Evolutionary conservation across 1,140 invertebrate genomes (phyloP).

Genomic region (Diprion similis): DNA sequence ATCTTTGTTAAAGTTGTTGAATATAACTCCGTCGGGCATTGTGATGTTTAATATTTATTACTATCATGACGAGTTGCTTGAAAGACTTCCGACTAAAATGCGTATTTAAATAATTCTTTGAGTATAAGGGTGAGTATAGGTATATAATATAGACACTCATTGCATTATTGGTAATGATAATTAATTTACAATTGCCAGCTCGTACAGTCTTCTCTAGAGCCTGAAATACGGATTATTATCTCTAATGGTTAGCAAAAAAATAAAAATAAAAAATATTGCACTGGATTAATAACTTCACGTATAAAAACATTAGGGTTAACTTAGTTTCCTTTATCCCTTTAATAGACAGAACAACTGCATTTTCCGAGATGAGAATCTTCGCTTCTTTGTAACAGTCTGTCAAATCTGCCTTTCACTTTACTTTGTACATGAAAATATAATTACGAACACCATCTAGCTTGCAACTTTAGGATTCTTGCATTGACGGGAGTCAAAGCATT

Average conservation of each 20-base stretch:
- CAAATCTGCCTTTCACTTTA: background rate
- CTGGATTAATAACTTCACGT: background rate
- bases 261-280: background rate
- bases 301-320: too few species aligned
- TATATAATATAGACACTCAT: too few species aligned
- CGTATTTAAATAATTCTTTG: background rate
- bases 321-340: too few species aligned
- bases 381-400: background rate
- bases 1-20: conserved; percentile 1
- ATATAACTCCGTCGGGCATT: background rate
- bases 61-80: background rate
- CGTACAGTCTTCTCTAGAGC: background rate
- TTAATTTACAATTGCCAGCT: background rate
- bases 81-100: background rate
- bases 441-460: background rate
- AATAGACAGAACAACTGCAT: too few species aligned
- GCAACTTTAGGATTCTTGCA: background rate
- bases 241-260: background rate
- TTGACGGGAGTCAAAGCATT: background rate
- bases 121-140: too few species aligned
- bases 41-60: background rate
- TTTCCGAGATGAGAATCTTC: too few species aligned
- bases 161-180: too few species aligned
- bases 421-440: background rate
- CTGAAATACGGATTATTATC: background rate